Evolutionary conservation across 2,888 invertebrate species (phyloP).

Genomic region (Hirtodrosophila histrioides): DNA sequence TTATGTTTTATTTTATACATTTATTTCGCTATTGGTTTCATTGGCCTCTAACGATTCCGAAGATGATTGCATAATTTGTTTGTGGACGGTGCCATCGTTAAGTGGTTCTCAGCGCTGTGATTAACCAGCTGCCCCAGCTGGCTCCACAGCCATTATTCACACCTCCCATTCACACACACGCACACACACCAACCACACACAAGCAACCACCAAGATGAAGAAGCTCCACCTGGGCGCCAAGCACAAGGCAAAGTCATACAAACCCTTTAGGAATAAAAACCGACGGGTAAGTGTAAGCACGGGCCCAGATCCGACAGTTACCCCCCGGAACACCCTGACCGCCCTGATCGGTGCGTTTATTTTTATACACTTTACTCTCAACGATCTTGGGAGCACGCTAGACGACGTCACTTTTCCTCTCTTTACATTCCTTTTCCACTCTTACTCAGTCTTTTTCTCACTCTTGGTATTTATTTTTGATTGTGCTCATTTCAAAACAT

Average conservation of each 20-base stretch:
- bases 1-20: slow-evolving; percentile 56
- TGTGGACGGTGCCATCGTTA: slow-evolving; percentile 32
- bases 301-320: slow-evolving; percentile 25
- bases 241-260: slow-evolving; percentile 66
- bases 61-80: slow-evolving; percentile 73
- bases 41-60: slow-evolving; percentile 5
- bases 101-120: slow-evolving; percentile 34
- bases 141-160: slow-evolving; percentile 8
- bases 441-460: background rate
- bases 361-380: slow-evolving; percentile 50
- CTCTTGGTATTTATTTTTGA: slow-evolving; percentile 19
- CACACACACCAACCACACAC: background rate
- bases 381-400: slow-evolving; percentile 19
- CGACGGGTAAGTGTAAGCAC: slow-evolving; percentile 79
- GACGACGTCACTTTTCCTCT: slow-evolving; percentile 14
- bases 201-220: slow-evolving; percentile 65
- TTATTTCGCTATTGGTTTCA: slow-evolving; percentile 10
- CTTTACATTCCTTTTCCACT: slow-evolving; percentile 13
- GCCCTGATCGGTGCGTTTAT: slow-evolving; percentile 43
- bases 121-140: slow-evolving; percentile 24
- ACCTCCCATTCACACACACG: background rate
- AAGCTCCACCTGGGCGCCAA: slow-evolving; percentile 80
- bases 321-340: slow-evolving; percentile 4
- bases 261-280: slow-evolving; percentile 80
- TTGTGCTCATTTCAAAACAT: slow-evolving; percentile 12